Evolutionary conservation across 2,113 vertebrate species (phyloP), one percentile per base, ranked within the genome.

Genomic region (Puma concolor): DNA sequence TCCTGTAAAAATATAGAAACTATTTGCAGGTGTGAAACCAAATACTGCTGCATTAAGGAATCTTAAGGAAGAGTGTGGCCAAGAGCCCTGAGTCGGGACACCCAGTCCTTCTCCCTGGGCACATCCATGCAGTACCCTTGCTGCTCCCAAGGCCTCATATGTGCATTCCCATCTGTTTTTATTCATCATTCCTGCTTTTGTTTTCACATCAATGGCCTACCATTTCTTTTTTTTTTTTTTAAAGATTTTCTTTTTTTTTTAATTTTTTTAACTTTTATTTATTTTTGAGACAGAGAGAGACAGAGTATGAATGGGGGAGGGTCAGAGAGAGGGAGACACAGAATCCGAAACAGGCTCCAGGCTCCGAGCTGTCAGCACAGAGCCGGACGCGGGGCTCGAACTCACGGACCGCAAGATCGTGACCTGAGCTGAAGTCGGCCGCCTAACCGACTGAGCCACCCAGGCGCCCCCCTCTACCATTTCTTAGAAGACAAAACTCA

Each of bases 401-500:
- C 38, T 38, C 38, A 38, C 38, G 38, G 38, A 38, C 38, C 38
- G 38, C 4, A 4, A 38, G 38, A 38, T 38, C 38, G 38, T 38
- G 38, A 38, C 38, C 38, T 38, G 38, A 38, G 38, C 38, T 38
- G 38, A 38, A 38, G 38, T 38, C 4, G 38, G 38, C 38, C 38
- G 4, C 38, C 38, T 38, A 38, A 38, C 38, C 38, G 38, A 38
- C 38, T 38, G 38, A 38, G 38, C 38, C 38, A 38, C 38, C 38
- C 38, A 38, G 38, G 38, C 38, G 38, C 38, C 38, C 38, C 38
- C 38, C 29, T n/a, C 64, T 94, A 0, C 5, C 93, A 69, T 95
- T 95, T 82, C 33, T 77, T 93, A 94, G 76, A 82, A 85, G 50
- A 77, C 27, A 63, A 87, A 93, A 95, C 16, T 80, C 13, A 83